These are phyloP conservation scores for Holothuria scabra DNA, from an alignment of 53 echinoderm and acorn worm species.

Conservation along the genomic window DNA sequence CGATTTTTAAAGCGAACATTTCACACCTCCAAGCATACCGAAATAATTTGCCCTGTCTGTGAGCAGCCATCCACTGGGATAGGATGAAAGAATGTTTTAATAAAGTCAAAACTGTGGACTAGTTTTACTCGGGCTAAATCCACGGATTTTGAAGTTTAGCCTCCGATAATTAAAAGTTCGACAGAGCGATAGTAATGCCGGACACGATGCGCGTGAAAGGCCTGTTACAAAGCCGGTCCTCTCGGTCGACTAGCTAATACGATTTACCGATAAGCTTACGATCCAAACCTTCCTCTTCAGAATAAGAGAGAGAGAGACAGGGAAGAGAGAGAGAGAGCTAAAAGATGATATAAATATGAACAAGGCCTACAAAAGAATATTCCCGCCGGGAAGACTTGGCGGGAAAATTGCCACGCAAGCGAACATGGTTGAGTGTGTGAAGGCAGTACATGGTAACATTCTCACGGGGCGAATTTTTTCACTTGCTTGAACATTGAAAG, in stretches of 20 bases:
- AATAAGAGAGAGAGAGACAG: neutral
- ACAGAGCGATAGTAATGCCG: conserved; percentile 26
- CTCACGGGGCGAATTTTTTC: conserved; percentile 16
- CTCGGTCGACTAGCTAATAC: conserved; percentile 27
- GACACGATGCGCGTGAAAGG: conserved; percentile 37
- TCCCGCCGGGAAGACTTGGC: neutral
- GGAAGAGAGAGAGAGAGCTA: neutral
- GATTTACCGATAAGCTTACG: conserved; percentile 38
- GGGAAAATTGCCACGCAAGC: conserved; percentile 20
- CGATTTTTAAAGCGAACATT: too few relatives aligned
- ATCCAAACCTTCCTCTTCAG: conserved; percentile 13
- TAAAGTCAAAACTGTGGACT: conserved; percentile 30
- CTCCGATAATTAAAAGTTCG: conserved; percentile 44
- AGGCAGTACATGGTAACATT: neutral
- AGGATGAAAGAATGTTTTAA: conserved; percentile 13
- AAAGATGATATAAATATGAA: conserved; percentile 10
- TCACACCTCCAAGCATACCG: too few relatives aligned
- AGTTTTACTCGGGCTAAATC: conserved; percentile 16
- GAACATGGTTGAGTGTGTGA: conserved; percentile 14
- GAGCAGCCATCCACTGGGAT: neutral
- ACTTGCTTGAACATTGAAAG: conserved; percentile 24
- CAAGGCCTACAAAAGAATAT: conserved; percentile 9
- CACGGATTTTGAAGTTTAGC: conserved; percentile 30
- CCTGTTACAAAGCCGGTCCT: conserved; percentile 43
- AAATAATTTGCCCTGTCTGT: too few relatives aligned